A percentile compares a stretch with the other conserved stretches of the same genome.
Conservation (phyloP, 2,888 invertebrate species). For the Ischnus inquisitorius region DNA sequence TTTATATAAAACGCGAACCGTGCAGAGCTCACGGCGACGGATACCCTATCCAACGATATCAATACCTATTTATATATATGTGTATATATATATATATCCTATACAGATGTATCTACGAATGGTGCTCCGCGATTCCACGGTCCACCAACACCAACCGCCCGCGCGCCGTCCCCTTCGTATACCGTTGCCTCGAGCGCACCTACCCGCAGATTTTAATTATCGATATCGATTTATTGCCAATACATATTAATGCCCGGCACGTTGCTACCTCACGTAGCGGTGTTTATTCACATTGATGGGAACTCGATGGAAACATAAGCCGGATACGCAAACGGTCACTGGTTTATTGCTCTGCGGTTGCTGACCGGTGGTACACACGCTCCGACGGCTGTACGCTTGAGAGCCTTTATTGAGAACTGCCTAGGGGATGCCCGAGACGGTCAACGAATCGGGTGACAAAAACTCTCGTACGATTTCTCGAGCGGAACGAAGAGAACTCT, state of each 20-base stretch:
- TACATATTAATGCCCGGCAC: conserved; percentile 82
- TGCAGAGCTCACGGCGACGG: conserved; percentile 55
- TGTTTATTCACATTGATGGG: conserved; percentile 83
- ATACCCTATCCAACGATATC: conserved; percentile 39
- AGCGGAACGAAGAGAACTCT: neutral
- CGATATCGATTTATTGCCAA: conserved; percentile 85
- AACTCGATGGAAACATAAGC: conserved; percentile 83
- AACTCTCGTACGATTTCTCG: conserved; percentile 60
- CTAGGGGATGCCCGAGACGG: conserved; percentile 34
- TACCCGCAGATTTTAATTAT: conserved; percentile 84
- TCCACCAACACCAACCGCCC: conserved; percentile 13
- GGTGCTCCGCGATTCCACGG: conserved; percentile 21
- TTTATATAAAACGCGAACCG: conserved; percentile 81
- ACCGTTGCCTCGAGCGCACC: conserved; percentile 55
- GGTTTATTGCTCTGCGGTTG: conserved; percentile 61
- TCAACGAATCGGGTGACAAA: conserved; percentile 55
- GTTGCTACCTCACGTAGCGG: conserved; percentile 77
- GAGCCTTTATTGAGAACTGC: too few species aligned
- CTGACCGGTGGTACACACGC: conserved; percentile 29
- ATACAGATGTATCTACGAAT: conserved; percentile 35
- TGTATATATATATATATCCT: conserved; percentile 28
- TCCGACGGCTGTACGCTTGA: neutral
- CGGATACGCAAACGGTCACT: conserved; percentile 81
- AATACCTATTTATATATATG: conserved; percentile 26
- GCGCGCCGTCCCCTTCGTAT: conserved; percentile 48